A percentile compares a stretch with the other conserved stretches of the same genome.
These are phyloP conservation scores for Psilopogon haemacephalus DNA, from an alignment of 2,113 vertebrate genomes.

Conservation along the genomic window DNA sequence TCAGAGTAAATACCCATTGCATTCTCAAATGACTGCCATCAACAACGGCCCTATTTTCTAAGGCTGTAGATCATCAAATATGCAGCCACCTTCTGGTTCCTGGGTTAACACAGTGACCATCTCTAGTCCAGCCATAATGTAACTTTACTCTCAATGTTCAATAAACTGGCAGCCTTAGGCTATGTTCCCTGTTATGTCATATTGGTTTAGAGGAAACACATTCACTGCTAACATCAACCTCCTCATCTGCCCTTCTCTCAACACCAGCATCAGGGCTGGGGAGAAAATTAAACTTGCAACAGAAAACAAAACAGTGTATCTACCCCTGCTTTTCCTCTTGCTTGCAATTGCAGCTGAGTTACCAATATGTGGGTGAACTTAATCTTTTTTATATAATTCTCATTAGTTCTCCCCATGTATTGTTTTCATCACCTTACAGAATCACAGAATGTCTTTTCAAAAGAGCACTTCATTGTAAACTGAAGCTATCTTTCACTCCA, in stretches of 20 bases:
- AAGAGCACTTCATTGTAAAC: background rate
- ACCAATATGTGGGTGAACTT: background rate
- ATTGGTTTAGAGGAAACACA: background rate
- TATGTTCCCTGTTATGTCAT: background rate
- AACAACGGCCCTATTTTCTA: background rate
- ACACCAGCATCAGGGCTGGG: background rate
- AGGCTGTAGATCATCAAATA: background rate
- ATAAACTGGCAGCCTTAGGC: background rate
- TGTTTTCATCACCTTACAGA: background rate
- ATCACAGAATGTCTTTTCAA: too few species aligned
- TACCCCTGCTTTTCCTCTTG: background rate
- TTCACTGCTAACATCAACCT: background rate
- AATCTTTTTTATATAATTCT: background rate
- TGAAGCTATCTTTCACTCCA: background rate
- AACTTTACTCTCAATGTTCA: background rate
- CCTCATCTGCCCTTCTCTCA: rapidly evolving
- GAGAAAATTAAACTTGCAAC: background rate
- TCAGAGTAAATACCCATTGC: background rate
- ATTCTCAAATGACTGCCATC: background rate
- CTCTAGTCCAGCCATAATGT: background rate
- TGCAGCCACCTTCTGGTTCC: background rate
- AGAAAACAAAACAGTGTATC: background rate
- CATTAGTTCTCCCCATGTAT: background rate
- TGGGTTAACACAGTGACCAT: background rate
- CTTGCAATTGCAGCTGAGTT: background rate